Percentiles rank a stretch among this genome's conserved stretches.
These are phyloP conservation scores for Pseudomugil tenellus DNA, from an alignment of 2,797 vertebrate species.

Conservation along the genomic window DNA sequence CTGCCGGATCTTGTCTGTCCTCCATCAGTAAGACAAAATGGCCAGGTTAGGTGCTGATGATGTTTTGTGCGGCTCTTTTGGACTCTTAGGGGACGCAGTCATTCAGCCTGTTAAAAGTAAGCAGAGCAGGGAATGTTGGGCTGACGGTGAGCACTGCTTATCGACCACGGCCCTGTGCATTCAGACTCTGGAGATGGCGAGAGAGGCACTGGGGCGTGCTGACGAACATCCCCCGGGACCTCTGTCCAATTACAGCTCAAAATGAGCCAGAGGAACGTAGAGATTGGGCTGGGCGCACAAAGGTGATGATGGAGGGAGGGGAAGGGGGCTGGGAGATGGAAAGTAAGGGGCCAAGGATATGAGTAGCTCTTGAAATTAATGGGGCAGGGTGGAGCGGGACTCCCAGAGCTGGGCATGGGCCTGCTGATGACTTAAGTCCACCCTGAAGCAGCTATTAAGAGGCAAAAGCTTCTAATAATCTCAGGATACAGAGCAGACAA, in stretches of 20 bases:
- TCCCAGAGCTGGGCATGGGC: slow-evolving; percentile 33
- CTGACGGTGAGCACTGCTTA: slow-evolving; percentile 52
- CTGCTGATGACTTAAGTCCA: slow-evolving; percentile 61
- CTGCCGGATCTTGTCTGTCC: background rate
- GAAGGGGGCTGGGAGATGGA: slow-evolving; percentile 43
- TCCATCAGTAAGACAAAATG: background rate
- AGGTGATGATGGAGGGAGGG: slow-evolving; percentile 54
- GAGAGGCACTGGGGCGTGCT: slow-evolving; percentile 69
- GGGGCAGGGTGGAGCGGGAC: slow-evolving; percentile 63
- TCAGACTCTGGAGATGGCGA: slow-evolving; percentile 63
- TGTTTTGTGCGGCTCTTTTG: background rate
- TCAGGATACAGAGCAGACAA: slow-evolving; percentile 33
- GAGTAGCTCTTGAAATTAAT: slow-evolving; percentile 79
- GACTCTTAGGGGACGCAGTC: slow-evolving; percentile 16
- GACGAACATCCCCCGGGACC: slow-evolving; percentile 62
- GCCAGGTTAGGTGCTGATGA: background rate
- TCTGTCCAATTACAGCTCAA: slow-evolving; percentile 81
- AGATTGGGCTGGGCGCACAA: slow-evolving; percentile 69
- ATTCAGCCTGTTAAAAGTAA: slow-evolving; percentile 47
- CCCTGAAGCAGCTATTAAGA: slow-evolving; percentile 69
- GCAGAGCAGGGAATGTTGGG: slow-evolving; percentile 40
- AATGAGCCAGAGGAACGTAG: slow-evolving; percentile 72
- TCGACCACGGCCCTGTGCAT: slow-evolving; percentile 59
- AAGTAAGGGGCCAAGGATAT: slow-evolving; percentile 46
- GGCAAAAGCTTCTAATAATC: slow-evolving; percentile 61